Base-by-base conservation (phyloP, 2,888 invertebrate genomes). In the Miltochrista miniata region DNA sequence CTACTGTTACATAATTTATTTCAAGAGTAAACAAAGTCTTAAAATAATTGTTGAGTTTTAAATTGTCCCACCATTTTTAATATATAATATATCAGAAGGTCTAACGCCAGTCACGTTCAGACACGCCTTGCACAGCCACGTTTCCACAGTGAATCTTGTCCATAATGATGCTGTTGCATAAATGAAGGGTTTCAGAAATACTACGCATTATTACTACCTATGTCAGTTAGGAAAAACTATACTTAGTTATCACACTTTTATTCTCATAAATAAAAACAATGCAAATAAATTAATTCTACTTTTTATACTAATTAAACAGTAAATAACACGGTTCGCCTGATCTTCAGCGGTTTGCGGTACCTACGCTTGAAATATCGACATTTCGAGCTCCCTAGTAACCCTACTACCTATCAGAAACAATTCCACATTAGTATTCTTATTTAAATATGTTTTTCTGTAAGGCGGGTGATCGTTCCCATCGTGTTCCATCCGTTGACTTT, bases 1-100 rank as follows among this genome's bases (percentile, higher is more conserved):
- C 30, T 33, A 53, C 48, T 36, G 51, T 81, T 83, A 85, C 2
- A 88, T 87, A 86, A 85, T 85, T 84, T 84, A 83, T 76, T 77
- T 81, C 67, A 80, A 65, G 48, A 57, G 57, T 49, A 58, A 52
- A 58, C 41, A n/a, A 18, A 49, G 56, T 53, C 79, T 79, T 70
- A 74, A n/a, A 58, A 57, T 69, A 66, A 72, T 72, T 70, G 52
- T 70, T 64, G 68, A 76, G 69, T 72, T 64, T 68, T 61, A 62
- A 62, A 58, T 72, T 79, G 82, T 79, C 83, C 83, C 81, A 81
- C 81, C 83, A 77, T 66, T 65, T 64, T 61, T 51, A 59, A 62
- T 63, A 69, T 69, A 65, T 59, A 54, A 55, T 55, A 77, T 74
- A 70, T 74, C 72, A 70, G 61, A 57, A 68, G 66, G 60, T 57